A percentile compares a stretch with the other conserved stretches of the same genome.
Evolutionary conservation across 2,797 vertebrate genomes (phyloP).

Genomic region (Anabas testudineus): DNA sequence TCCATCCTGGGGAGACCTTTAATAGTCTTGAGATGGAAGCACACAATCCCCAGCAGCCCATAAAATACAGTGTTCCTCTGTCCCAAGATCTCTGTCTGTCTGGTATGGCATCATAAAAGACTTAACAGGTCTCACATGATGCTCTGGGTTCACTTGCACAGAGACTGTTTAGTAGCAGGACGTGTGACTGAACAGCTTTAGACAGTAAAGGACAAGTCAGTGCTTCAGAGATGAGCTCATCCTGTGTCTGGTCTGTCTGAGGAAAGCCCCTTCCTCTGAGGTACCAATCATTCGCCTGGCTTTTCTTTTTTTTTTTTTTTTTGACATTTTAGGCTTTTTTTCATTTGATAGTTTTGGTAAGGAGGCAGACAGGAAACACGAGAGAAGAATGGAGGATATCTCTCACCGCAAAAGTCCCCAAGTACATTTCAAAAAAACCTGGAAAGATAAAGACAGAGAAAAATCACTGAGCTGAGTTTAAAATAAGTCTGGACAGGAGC

Average conservation of each 20-base stretch:
- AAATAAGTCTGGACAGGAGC: conserved; percentile 14
- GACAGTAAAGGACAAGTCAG: conserved; percentile 33
- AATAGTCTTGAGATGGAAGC: conserved; percentile 65
- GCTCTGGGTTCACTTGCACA: conserved; percentile 34
- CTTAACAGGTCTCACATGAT: conserved; percentile 68
- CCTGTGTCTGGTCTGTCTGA: conserved; percentile 31
- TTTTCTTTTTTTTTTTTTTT: neutral
- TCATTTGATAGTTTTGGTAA: no score
- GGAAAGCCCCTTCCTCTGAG: neutral
- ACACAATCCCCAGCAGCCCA: conserved; percentile 57
- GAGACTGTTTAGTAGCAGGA: conserved; percentile 26
- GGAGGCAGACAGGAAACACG: no score
- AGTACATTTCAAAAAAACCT: no score
- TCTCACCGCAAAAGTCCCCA: no score
- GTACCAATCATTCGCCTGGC: conserved; percentile 14
- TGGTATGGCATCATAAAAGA: conserved; percentile 69
- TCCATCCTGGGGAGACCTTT: conserved; percentile 58
- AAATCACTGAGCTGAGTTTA: no score
- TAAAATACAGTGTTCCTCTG: conserved; percentile 65
- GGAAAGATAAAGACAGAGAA: no score
- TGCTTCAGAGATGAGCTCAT: conserved; percentile 56
- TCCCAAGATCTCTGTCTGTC: conserved; percentile 47
- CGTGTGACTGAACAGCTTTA: conserved; percentile 23
- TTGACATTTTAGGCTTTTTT: no score
- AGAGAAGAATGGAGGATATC: no score